phyloP scores from a whole-genome alignment of 2,797 vertebrate species.

The Takifugu ocellatus region DNA sequence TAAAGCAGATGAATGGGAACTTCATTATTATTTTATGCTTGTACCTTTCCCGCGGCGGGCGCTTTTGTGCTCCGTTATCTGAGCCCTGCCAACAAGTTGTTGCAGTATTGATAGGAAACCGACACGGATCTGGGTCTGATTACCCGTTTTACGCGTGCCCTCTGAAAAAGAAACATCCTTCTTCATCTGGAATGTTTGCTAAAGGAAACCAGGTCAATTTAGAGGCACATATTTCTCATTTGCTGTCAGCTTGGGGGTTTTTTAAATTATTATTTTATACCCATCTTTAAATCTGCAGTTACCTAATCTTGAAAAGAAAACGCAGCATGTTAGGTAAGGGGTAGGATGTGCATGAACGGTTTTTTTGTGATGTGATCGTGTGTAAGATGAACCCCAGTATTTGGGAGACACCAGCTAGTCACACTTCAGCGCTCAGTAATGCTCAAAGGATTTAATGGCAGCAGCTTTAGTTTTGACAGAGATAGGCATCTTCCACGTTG shows the following conservation, averaged over 20 bases:
- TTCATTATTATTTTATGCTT: conserved; percentile 69
- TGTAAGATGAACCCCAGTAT: conserved; percentile 47
- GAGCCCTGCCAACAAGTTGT: conserved; percentile 56
- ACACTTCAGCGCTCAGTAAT: conserved; percentile 26
- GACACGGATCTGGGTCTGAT: conserved; percentile 61
- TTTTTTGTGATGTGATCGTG: conserved; percentile 42
- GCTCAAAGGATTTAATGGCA: conserved; percentile 38
- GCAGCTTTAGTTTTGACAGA: conserved; percentile 37
- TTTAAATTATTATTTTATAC: background rate
- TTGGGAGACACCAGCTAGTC: conserved; percentile 44
- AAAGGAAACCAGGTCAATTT: conserved; percentile 33
- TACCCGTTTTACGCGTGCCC: conserved; percentile 54
- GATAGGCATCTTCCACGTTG: background rate
- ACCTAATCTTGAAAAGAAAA: conserved; percentile 32
- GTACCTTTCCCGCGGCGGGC: conserved; percentile 49
- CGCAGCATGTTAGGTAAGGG: conserved; percentile 45
- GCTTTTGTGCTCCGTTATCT: conserved; percentile 64
- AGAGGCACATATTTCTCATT: background rate
- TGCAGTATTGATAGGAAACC: conserved; percentile 63
- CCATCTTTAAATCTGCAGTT: conserved; percentile 22
- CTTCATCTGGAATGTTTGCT: conserved; percentile 31
- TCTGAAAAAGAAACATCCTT: conserved; percentile 30
- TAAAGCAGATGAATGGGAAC: conserved; percentile 64
- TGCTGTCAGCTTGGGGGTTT: background rate
- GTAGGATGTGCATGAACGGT: conserved; percentile 44